Evolutionary conservation across 2,797 vertebrate species (phyloP).

Genomic region (Lepilemur septentrionalis): DNA sequence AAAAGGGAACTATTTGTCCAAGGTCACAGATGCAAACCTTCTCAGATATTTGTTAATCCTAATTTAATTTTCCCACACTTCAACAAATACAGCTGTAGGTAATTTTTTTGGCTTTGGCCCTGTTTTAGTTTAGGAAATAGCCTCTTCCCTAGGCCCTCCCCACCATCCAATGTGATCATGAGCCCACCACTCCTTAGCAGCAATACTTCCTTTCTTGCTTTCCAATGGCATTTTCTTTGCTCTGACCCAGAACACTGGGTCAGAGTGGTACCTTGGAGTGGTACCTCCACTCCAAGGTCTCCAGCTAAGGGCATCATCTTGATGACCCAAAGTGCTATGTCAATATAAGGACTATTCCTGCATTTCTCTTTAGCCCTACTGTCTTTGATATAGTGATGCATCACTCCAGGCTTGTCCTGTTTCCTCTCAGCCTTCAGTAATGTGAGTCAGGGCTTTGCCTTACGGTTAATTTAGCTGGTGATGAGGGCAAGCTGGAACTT

Average conservation of each 20-base stretch:
- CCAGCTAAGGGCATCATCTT: neutral
- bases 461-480: slow-evolving; percentile 47
- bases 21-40: slow-evolving; percentile 43
- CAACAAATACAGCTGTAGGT: neutral
- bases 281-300: neutral
- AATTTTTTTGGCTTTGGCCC: neutral
- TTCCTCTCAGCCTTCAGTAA: neutral
- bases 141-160: neutral
- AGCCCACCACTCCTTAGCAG: neutral
- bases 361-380: neutral
- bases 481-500: slow-evolving; percentile 34
- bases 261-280: too few species aligned
- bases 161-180: neutral
- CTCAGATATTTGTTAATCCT: slow-evolving; percentile 32
- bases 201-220: neutral
- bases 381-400: neutral
- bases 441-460: neutral
- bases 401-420: neutral
- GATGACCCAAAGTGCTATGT: neutral
- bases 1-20: neutral
- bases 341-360: neutral
- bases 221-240: neutral
- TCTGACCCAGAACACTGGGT: neutral
- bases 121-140: neutral
- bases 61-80: slow-evolving; percentile 30